Conservation (phyloP, 2,888 invertebrate genomes). For the Morinoia aosen region DNA sequence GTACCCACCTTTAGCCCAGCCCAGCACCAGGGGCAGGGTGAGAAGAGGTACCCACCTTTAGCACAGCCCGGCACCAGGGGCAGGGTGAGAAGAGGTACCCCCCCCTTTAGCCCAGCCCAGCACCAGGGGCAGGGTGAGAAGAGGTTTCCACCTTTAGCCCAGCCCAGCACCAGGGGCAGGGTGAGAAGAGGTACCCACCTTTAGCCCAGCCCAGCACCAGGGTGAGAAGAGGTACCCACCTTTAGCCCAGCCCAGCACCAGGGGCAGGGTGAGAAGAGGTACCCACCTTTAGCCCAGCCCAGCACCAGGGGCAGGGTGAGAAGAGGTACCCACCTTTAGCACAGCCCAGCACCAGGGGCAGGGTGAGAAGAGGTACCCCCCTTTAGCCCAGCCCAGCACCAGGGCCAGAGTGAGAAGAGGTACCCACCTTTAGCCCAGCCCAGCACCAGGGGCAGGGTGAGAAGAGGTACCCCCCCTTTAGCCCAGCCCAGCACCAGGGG, state of each 20-base stretch:
- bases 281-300: not conserved
- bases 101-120: not conserved
- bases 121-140: constrained; percentile 2
- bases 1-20: not conserved
- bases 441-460: not conserved
- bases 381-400: not conserved
- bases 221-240: not conserved
- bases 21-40: not conserved
- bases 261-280: constrained; percentile 7
- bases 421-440: not conserved
- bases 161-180: not conserved
- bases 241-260: not conserved
- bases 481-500: not conserved
- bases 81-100: constrained; percentile 8
- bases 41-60: constrained; percentile 9
- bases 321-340: constrained; percentile 12
- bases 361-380: constrained; percentile 4
- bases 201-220: not conserved
- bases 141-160: not conserved
- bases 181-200: constrained; percentile 19
- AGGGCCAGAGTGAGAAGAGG: constrained; percentile 5
- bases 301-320: not conserved
- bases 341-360: not conserved
- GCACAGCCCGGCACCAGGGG: not conserved
- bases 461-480: constrained; percentile 9